Evolutionary conservation across 2,888 invertebrate genomes (phyloP).

Genomic region (Emmelina monodactyla): DNA sequence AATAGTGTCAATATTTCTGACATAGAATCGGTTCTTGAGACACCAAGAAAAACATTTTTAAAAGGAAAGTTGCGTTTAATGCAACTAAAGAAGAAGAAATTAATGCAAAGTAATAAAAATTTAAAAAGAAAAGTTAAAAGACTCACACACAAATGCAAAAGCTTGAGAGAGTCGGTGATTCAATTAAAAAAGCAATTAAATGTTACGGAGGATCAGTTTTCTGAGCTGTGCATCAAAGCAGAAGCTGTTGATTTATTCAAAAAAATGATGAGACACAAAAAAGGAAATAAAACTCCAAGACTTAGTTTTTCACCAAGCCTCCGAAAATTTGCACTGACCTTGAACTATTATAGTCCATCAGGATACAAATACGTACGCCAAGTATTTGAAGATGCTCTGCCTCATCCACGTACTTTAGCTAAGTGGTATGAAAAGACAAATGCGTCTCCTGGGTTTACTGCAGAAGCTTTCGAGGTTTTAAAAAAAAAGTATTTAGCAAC

Average conservation of each 20-base stretch:
- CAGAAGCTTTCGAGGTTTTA: slow-evolving; percentile 18
- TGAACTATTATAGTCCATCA: slow-evolving; percentile 9
- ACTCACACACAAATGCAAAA: not conserved
- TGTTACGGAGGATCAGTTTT: slow-evolving; percentile 4
- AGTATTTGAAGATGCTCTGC: slow-evolving; percentile 10
- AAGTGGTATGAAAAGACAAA: slow-evolving; percentile 14
- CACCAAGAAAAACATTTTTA: slow-evolving; percentile 4
- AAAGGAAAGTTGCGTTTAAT: too few species aligned
- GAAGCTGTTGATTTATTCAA: too few species aligned
- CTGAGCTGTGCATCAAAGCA: slow-evolving; percentile 1
- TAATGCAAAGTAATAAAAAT: not conserved
- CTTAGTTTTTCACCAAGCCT: not conserved
- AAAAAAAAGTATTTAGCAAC: slow-evolving; percentile 10
- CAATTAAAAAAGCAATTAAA: too few species aligned
- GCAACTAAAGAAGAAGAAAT: not conserved
- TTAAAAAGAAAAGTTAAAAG: not conserved
- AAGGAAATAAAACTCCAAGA: not conserved
- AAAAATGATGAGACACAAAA: not conserved
- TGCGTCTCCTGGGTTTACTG: slow-evolving; percentile 21
- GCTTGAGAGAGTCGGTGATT: too few species aligned
- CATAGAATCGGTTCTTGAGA: slow-evolving; percentile 2
- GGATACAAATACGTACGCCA: slow-evolving; percentile 12
- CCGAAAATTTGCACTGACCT: slow-evolving; percentile 5
- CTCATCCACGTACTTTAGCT: slow-evolving; percentile 6
- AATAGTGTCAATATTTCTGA: too few species aligned